Base-by-base conservation (phyloP, 2,113 vertebrate genomes). In the Oceanodroma tethys region DNA sequence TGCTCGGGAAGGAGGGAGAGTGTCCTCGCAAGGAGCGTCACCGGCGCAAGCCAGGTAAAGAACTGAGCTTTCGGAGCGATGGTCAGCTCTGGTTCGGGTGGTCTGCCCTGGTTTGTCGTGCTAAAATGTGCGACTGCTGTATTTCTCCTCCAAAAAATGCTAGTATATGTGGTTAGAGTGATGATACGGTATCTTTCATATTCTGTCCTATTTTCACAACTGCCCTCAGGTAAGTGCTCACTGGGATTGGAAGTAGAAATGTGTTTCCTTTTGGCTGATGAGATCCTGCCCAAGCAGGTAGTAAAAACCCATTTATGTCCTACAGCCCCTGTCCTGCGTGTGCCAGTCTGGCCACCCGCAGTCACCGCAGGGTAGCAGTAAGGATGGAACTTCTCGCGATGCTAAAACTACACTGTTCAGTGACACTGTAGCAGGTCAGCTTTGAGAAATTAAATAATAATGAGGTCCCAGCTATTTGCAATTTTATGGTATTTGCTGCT, bases 1-100 rank as follows among this genome's bases (percentile, higher is more conserved):
- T 98, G 98, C 95, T 98, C 98, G 0, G 98, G 98, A 15, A 98
- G 98, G 73, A 98, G 45, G 86, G 88, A 86, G 38, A 43, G 25
- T 40, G 75, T 89, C 40, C 88, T 95, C 3, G 0, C 58, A 0
- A 80, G 87, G 15, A 52, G 52, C 0, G 5, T 4, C 60, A 10
- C 0, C 20, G 17, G 85, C 10, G 36, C 89, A 2, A 55, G 67
- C 42, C 93, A 93, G 96, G 97, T 97, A 93, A 96, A 85, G 76
- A 66, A 4, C 30, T 5, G 40, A 48, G 10, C 32, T 7, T 2
- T 11, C 56, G 7, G 58, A n/a, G 70, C 2, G 1, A 5, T 1
- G 15, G 1, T 9, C 40, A 6, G 4, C 30, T 25, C n/a, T 53
- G 0, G 0, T 7, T 10, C 34, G 23, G 45, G 9, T 18, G 8